A percentile compares a stretch with the other conserved stretches of the same genome.
Evolutionary conservation across 2,888 invertebrate species (phyloP).

Genomic region (Ornithoptera alexandrae): DNA sequence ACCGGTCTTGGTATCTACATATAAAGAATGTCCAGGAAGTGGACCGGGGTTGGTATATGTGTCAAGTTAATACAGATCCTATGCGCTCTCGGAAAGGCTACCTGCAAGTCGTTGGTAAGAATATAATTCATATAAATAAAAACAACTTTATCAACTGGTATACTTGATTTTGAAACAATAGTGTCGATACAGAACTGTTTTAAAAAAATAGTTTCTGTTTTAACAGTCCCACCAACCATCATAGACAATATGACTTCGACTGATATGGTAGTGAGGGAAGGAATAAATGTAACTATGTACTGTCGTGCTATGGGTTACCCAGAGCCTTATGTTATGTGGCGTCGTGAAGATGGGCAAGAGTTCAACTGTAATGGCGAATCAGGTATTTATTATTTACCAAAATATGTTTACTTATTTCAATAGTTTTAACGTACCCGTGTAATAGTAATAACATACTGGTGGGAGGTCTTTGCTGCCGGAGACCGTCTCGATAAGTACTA

Average conservation of each 20-base stretch:
- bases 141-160: too few species aligned
- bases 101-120: slow-evolving; percentile 93
- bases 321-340: slow-evolving; percentile 96
- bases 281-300: slow-evolving; percentile 91
- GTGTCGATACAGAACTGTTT: neutral
- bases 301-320: slow-evolving; percentile 94
- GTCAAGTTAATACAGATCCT: too few species aligned
- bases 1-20: slow-evolving; percentile 83
- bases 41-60: slow-evolving; percentile 91
- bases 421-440: neutral
- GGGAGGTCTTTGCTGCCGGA: too few species aligned
- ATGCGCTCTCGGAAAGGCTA: slow-evolving; percentile 84
- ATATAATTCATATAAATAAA: neutral
- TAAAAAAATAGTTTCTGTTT: neutral
- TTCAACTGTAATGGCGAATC: slow-evolving; percentile 94
- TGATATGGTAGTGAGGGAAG: slow-evolving; percentile 94
- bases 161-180: neutral
- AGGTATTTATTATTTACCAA: slow-evolving; percentile 70
- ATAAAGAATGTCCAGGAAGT: too few species aligned
- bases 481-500: too few species aligned
- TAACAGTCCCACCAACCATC: slow-evolving; percentile 92
- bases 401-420: neutral
- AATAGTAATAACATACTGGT: neutral
- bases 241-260: slow-evolving; percentile 93
- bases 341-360: slow-evolving; percentile 92